These are phyloP conservation scores for Lonchura striata DNA, from an alignment of 2,113 vertebrate species.

Conservation along the genomic window DNA sequence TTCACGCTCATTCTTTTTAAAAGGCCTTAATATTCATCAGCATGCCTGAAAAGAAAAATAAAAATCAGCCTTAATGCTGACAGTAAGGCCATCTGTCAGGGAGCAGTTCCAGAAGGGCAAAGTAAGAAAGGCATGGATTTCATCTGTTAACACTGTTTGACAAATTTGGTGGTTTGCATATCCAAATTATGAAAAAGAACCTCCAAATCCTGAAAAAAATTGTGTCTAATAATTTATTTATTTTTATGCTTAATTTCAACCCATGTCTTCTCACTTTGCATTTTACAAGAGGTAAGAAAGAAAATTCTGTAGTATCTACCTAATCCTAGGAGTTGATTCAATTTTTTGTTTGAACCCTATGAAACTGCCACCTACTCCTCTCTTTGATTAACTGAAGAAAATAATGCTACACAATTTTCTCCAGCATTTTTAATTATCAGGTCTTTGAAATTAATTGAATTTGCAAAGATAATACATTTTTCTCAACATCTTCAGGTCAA, in stretches of 20 bases:
- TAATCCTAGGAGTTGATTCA: neutral
- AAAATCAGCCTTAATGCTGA: neutral
- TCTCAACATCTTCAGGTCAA: neutral
- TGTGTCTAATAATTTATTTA: neutral
- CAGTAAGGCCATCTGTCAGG: neutral
- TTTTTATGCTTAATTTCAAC: neutral
- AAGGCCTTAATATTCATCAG: neutral
- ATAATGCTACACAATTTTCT: neutral
- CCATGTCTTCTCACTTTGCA: neutral
- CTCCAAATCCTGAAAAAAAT: neutral
- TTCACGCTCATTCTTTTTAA: neutral
- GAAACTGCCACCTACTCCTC: neutral
- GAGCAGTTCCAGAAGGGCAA: neutral
- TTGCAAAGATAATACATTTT: neutral
- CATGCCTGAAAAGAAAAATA: neutral
- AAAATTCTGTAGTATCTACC: neutral
- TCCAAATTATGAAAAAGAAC: neutral
- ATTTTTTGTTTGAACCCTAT: neutral
- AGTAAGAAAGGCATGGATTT: neutral
- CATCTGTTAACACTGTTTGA: neutral
- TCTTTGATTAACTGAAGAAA: neutral
- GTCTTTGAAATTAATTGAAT: neutral
- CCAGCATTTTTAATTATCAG: neutral
- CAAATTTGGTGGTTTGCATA: neutral
- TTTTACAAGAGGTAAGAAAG: neutral